phyloP scores from a whole-genome alignment of 2,888 invertebrate species.

The Liposcelis brunnea region DNA sequence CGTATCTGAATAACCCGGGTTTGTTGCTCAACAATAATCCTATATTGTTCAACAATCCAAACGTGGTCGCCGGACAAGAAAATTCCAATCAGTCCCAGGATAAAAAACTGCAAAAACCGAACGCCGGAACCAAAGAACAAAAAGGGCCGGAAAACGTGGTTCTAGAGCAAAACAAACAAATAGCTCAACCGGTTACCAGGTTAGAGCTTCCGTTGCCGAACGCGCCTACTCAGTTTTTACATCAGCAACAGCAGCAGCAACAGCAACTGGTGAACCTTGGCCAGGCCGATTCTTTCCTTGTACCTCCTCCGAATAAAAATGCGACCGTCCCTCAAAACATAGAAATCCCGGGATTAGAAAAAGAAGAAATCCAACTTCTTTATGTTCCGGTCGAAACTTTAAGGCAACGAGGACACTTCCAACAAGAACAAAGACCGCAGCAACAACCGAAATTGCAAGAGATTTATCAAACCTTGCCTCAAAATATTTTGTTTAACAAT shows the following conservation, averaged over 20 bases:
- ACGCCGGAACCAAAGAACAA: conserved; percentile 2
- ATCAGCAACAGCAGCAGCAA: conserved; percentile 11
- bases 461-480: too few relatives aligned
- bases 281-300: conserved; percentile 15
- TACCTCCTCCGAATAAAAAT: background rate
- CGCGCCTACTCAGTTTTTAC: conserved; percentile 14
- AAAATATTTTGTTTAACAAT: too few relatives aligned
- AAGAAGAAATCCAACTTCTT: conserved; percentile 56
- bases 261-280: conserved; percentile 13
- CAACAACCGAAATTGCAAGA: conserved; percentile 3
- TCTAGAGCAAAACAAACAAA: background rate
- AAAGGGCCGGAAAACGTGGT: background rate
- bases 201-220: background rate
- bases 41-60: conserved; percentile 10
- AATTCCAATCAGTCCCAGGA: too few relatives aligned
- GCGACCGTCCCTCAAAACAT: conserved; percentile 13
- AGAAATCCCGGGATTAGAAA: conserved; percentile 25
- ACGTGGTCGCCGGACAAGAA: conserved; percentile 18
- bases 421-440: conserved; percentile 4
- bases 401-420: conserved; percentile 28
- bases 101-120: conserved; percentile 19
- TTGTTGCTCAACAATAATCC: conserved; percentile 12
- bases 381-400: conserved; percentile 68
- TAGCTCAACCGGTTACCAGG: background rate
- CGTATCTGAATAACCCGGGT: conserved; percentile 16